These are phyloP conservation scores for Chrysomallon squamiferum DNA, from an alignment of 1,140 invertebrate genomes.

Conservation along the genomic window DNA sequence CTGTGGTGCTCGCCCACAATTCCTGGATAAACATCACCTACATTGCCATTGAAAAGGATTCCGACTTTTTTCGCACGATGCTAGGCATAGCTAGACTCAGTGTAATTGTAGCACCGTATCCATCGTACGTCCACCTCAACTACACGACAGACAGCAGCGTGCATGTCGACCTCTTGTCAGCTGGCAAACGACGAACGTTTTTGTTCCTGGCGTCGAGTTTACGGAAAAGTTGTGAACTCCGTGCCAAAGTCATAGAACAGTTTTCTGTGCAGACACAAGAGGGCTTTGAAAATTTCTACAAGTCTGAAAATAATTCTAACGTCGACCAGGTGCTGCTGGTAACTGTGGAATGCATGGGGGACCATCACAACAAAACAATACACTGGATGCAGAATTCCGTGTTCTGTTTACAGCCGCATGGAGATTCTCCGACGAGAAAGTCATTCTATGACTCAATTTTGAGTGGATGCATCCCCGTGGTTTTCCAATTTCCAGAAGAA, in stretches of 20 bases:
- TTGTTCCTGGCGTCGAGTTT: slow-evolving; percentile 30
- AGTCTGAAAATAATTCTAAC: slow-evolving; percentile 5
- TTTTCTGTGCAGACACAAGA: slow-evolving; percentile 24
- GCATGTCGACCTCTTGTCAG: background rate
- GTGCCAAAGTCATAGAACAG: slow-evolving; percentile 34
- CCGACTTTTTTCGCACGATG: slow-evolving; percentile 5
- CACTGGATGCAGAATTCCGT: slow-evolving; percentile 44
- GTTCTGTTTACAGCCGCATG: slow-evolving; percentile 50
- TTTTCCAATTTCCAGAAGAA: slow-evolving; percentile 27
- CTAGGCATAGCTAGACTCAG: background rate
- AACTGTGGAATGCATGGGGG: slow-evolving; percentile 29
- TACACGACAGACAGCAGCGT: background rate
- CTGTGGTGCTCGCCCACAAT: slow-evolving; percentile 19
- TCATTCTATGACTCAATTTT: slow-evolving; percentile 48
- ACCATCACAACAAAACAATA: slow-evolving; percentile 28
- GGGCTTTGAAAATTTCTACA: slow-evolving; percentile 2
- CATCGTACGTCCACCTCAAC: slow-evolving; percentile 38
- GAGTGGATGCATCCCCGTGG: slow-evolving; percentile 49
- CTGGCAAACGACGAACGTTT: slow-evolving; percentile 26
- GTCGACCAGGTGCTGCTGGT: slow-evolving; percentile 8
- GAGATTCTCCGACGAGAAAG: slow-evolving; percentile 50
- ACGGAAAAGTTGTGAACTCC: slow-evolving; percentile 19
- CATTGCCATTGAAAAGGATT: slow-evolving; percentile 35
- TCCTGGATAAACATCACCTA: slow-evolving; percentile 10
- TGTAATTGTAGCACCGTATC: slow-evolving; percentile 43